These are phyloP conservation scores for Apotomis capreana DNA, from an alignment of 2,888 invertebrate genomes.

Conservation along the genomic window DNA sequence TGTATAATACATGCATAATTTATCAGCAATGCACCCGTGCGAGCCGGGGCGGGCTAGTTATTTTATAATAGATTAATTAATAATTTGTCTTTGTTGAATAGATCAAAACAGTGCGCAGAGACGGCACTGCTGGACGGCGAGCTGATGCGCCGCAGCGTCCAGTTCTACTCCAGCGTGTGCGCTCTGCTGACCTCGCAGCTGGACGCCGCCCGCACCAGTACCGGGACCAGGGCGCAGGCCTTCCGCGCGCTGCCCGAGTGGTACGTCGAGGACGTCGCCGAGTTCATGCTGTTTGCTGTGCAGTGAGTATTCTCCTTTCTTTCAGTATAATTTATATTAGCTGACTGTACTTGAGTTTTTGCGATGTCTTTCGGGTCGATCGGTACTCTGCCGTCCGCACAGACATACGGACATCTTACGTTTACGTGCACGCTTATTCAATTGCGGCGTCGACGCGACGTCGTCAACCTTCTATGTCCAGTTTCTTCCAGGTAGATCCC, in stretches of 20 bases:
- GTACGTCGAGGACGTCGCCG: constrained; percentile 98
- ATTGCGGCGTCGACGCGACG: too few relatives aligned
- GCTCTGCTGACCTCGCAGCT: constrained; percentile 89
- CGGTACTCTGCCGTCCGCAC: too few relatives aligned
- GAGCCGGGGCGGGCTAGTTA: too few relatives aligned
- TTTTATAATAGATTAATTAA: not conserved
- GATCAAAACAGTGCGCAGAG: constrained; percentile 96
- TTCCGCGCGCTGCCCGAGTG: constrained; percentile 98
- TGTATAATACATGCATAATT: too few relatives aligned
- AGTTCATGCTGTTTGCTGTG: constrained; percentile 95
- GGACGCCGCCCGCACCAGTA: constrained; percentile 83
- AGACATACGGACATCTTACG: too few relatives aligned
- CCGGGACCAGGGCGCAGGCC: constrained; percentile 77
- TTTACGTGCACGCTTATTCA: too few relatives aligned
- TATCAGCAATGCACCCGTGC: too few relatives aligned
- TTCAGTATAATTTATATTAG: too few relatives aligned
- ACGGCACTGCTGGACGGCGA: constrained; percentile 93
- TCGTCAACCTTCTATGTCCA: too few relatives aligned
- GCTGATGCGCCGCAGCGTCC: constrained; percentile 90
- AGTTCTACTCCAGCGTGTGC: constrained; percentile 94
- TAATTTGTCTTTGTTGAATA: constrained; percentile 53
- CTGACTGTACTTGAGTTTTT: too few relatives aligned
- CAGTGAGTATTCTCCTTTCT: constrained; percentile 86
- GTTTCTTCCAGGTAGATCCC: too few relatives aligned
- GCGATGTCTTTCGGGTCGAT: too few relatives aligned